Base-by-base conservation (phyloP, 2,113 vertebrate species). In the Glaucomys volans region DNA sequence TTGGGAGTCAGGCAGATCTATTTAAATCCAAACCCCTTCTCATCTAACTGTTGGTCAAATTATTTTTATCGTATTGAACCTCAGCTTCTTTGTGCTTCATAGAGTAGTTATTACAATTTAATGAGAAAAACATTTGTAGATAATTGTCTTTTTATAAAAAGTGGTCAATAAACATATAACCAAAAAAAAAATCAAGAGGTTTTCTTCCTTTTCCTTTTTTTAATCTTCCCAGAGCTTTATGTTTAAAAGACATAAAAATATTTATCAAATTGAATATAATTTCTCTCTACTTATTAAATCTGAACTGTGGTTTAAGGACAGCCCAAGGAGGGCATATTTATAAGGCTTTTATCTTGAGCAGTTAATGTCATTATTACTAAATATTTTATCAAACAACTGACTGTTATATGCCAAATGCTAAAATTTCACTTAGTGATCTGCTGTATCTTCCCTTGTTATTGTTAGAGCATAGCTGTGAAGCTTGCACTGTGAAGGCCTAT, bases 221-320 rank as follows among this genome's bases (percentile, higher is more conserved):
- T 50, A 35, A 84, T 8, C 80, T 94, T 22, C 54, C 87, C 4
- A n/a, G 69, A 96, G 28, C 30, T 92, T 97, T 90, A 92, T 11
- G 42, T 91, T 95, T 81, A 90, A 94, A 88, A 85, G 76, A 16
- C 14, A 47, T 72, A 54, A 69, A 66, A 90, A 74, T 94, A 87
- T 87, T 90, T 87, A 47, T 90, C 37, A 95, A 57, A 85, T 75
- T 44, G 62, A 85, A 1, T 62, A 42, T 81, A 57, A 20, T 87
- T 96, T 96, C 28, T 91, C 26, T 80, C 62, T 95, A 75, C 54
- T 62, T 95, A 59, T 66, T 89, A 75, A 89, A 82, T 94, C 42
- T 80, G 57, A 96, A 94, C 37, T 4, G n/a, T 85, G 40, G 74
- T 77, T 62, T 95, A 88, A 95, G 69, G 85, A 64, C 3, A 4